Base-by-base conservation (phyloP, 2,888 invertebrate genomes). In the Sturmia bella region DNA sequence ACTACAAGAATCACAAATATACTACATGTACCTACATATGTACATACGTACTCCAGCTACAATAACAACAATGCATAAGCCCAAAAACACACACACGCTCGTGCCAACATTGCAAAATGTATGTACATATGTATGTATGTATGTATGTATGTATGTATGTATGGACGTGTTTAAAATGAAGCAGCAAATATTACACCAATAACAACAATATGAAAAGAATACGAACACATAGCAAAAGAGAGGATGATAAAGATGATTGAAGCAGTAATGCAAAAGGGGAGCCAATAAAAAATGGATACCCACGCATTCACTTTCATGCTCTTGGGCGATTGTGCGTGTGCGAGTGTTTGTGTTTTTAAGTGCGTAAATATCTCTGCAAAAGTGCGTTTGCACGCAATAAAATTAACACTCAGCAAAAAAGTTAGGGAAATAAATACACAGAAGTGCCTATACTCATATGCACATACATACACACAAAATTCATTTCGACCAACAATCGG, bases 361-460 rank as follows among this genome's bases (percentile, higher is more conserved):
- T 57, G 17, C 43, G 11, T 32, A 32, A 32, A 41, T 48, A 70
- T 56, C 37, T 75, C 39, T 66, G 82, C 66, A 75, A 75, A 79
- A 82, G 70, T 83, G 75, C 78, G 82, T 79, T 79, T 79, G 6
- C 68, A 79, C 61, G 68, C 72, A 79, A 17, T 61, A 54, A 37
- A 74, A 39, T 21, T 61, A 43, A 64, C 45, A 39, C 43, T 59
- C 57, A 52, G 32, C 78, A 64, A 50, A 72, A 43, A 24, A 39
- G 11, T 75, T 70, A 37, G 7, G 3, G 32, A 68, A 32, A 43
- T 6, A 57, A 15, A 37, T n/a, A 52, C 56, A 19, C 37, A 54
- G 15, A 43, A n/a, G 15, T 27, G 27, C 6, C 3, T 6, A 27
- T 27, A 32, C 9, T 6, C 32, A 32, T 32, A 32, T n/a, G 41